These are phyloP conservation scores for Benthosema pterotum DNA, from an alignment of 2,797 vertebrate genomes.

Conservation along the genomic window DNA sequence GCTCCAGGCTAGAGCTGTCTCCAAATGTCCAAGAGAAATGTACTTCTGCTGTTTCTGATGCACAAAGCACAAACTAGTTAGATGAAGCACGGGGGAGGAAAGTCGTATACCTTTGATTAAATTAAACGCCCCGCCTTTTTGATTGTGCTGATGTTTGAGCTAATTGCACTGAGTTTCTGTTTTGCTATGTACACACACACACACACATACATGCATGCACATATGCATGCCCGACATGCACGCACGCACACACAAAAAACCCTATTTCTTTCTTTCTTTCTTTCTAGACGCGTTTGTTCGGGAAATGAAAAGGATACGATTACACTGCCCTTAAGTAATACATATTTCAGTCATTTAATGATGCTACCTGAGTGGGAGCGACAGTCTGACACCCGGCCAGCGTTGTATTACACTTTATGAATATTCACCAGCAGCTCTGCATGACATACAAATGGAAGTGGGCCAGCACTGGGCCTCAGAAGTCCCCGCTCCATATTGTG, in stretches of 20 bases:
- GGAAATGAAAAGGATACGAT: conserved; percentile 73
- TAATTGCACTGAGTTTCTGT: conserved; percentile 40
- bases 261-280: conserved; percentile 1
- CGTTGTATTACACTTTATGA: conserved; percentile 73
- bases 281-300: conserved; percentile 65
- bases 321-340: conserved; percentile 66
- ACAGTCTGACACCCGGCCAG: conserved; percentile 74
- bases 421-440: conserved; percentile 72
- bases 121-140: conserved; percentile 34
- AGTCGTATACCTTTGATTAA: conserved; percentile 2
- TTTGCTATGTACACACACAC: conserved; percentile 11
- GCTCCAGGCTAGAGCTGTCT: conserved; percentile 39
- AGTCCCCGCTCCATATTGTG: conserved; percentile 8
- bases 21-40: conserved; percentile 15
- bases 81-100: neutral
- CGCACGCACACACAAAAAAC: neutral
- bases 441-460: conserved; percentile 51
- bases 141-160: conserved; percentile 31
- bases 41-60: conserved; percentile 11
- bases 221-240: too few relatives aligned
- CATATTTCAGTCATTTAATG: conserved; percentile 80
- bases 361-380: conserved; percentile 69
- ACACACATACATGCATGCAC: too few relatives aligned
- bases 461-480: conserved; percentile 19
- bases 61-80: conserved; percentile 17